phyloP scores from a whole-genome alignment of 2,113 vertebrate genomes.

The Garra rufa region DNA sequence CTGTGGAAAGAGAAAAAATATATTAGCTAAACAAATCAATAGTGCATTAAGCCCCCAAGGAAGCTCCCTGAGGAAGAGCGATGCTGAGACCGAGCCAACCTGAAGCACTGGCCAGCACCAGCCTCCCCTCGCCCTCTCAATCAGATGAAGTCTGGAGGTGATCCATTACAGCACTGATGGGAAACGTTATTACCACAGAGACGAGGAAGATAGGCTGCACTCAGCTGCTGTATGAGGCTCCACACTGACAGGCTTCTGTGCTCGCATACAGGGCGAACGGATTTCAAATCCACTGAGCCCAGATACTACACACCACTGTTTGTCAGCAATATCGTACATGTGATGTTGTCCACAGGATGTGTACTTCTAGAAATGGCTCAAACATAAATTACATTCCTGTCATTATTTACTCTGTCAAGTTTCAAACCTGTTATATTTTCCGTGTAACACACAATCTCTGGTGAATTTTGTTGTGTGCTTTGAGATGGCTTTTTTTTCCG shows the following conservation, averaged over 20 bases:
- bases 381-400: not conserved
- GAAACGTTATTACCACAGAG: conserved; percentile 63
- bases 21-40: conserved; percentile 76
- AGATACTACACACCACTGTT: conserved; percentile 2
- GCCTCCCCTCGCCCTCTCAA: conserved; percentile 50
- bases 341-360: not conserved
- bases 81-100: conserved; percentile 57
- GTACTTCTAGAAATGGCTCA: not conserved
- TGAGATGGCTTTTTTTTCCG: not conserved
- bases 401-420: not conserved
- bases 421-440: not conserved
- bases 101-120: conserved; percentile 44
- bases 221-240: conserved; percentile 8
- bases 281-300: not conserved
- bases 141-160: conserved; percentile 58
- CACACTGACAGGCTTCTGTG: not conserved
- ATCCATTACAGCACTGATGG: conserved; percentile 66
- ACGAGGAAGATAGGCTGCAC: conserved; percentile 50
- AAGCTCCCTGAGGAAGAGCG: conserved; percentile 62
- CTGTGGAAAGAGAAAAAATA: conserved; percentile 56
- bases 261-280: not conserved
- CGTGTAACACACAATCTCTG: not conserved
- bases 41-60: conserved; percentile 65
- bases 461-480: not conserved
- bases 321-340: not conserved